Conservation (phyloP, 2,888 invertebrate genomes). For the Macropis europaea region DNA sequence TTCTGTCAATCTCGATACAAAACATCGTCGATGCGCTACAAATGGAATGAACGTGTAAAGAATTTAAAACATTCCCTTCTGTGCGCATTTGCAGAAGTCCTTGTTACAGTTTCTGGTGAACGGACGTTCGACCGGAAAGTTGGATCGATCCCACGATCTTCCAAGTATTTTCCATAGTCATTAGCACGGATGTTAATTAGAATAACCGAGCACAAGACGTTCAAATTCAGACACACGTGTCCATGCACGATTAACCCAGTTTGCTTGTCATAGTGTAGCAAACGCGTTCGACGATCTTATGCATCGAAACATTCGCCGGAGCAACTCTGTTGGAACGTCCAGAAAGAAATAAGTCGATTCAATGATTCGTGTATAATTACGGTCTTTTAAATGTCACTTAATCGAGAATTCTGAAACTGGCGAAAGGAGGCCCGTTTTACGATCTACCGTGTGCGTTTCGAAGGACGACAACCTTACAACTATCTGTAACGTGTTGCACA, state of each 20-base stretch:
- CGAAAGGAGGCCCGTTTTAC: slow-evolving; percentile 8
- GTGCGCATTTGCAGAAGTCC: slow-evolving; percentile 26
- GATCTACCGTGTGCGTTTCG: not conserved
- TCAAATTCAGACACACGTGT: not conserved
- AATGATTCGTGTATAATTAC: not conserved
- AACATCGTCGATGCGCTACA: slow-evolving; percentile 24
- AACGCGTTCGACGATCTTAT: not conserved
- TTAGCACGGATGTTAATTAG: too few relatives aligned
- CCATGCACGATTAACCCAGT: not conserved
- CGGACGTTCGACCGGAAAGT: slow-evolving; percentile 7
- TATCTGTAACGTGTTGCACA: slow-evolving; percentile 4
- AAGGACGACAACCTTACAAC: slow-evolving; percentile 1
- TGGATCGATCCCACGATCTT: not conserved
- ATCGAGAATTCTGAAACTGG: not conserved
- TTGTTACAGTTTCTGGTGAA: slow-evolving; percentile 50
- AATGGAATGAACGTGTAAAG: not conserved
- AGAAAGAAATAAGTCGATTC: not conserved
- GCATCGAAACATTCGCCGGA: not conserved
- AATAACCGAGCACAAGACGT: too few relatives aligned
- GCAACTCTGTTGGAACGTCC: not conserved
- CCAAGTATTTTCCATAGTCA: not conserved
- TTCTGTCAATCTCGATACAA: not conserved
- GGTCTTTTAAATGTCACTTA: not conserved
- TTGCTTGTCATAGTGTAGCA: not conserved
- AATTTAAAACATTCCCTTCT: too few relatives aligned